These are phyloP conservation scores for Zapus hudsonius DNA, from an alignment of 2,113 vertebrate genomes.

Conservation along the genomic window DNA sequence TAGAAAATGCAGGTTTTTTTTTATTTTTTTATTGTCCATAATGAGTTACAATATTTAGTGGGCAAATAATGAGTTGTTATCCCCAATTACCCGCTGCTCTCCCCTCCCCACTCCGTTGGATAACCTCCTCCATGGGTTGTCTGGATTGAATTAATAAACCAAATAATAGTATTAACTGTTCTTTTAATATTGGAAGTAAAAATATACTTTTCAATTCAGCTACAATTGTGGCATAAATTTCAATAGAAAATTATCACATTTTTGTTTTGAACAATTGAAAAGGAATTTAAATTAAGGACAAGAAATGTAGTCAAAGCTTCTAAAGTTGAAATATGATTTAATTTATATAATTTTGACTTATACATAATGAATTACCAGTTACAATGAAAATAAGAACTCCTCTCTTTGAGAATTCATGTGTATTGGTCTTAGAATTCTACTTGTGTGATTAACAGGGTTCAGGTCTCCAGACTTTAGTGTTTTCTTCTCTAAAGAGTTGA, in stretches of 20 bases:
- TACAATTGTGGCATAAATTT: background rate
- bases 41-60: no score
- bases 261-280: constrained; percentile 18
- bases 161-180: background rate
- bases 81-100: no score
- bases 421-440: background rate
- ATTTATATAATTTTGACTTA: background rate
- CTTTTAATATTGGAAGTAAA: background rate
- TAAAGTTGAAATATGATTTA: background rate
- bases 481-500: background rate
- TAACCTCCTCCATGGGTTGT: no score
- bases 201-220: background rate
- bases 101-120: no score
- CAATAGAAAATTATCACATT: background rate
- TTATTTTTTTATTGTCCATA: no score
- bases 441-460: background rate
- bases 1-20: background rate
- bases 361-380: constrained; percentile 10
- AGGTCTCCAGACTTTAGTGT: no score
- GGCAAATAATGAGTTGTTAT: no score
- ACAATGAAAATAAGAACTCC: background rate
- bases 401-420: background rate
- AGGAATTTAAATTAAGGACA: background rate
- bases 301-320: background rate
- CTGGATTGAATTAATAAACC: no score